phyloP scores from a whole-genome alignment of 2,113 vertebrate species.

The Orycteropus afer region DNA sequence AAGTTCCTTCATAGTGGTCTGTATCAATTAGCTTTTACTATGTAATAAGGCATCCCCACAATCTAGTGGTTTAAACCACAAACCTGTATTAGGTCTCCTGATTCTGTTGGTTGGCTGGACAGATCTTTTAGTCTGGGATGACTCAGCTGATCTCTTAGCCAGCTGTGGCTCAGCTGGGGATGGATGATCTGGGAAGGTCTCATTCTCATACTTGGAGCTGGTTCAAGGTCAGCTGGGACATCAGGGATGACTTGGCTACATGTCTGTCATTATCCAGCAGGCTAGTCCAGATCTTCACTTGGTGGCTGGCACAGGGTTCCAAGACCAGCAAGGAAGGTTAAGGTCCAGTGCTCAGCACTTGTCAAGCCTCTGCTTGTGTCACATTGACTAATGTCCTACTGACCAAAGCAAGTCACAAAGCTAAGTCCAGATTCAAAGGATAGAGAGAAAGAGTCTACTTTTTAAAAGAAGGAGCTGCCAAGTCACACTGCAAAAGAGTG shows the following conservation, averaged over 20 bases:
- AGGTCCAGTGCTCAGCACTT: neutral
- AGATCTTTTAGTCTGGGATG: neutral
- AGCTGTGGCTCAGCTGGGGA: neutral
- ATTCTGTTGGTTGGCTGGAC: too few species aligned
- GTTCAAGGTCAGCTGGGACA: neutral
- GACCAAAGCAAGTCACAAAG: neutral
- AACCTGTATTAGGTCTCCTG: neutral
- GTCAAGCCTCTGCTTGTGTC: neutral
- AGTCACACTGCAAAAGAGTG: too few species aligned
- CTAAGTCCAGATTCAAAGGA: neutral
- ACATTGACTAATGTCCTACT: neutral
- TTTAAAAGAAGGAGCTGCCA: neutral
- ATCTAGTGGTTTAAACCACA: neutral
- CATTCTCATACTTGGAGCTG: neutral
- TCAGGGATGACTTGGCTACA: neutral
- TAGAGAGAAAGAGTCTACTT: neutral
- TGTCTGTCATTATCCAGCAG: neutral
- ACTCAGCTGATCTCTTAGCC: neutral
- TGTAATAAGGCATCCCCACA: neutral
- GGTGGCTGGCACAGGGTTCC: neutral
- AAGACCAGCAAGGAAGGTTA: neutral
- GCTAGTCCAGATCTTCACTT: neutral
- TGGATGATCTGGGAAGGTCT: neutral
- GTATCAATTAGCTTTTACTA: neutral
- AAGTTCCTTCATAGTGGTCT: neutral